Base-by-base conservation (phyloP, 2,888 invertebrate species). In the Meiosimyza decipiens region DNA sequence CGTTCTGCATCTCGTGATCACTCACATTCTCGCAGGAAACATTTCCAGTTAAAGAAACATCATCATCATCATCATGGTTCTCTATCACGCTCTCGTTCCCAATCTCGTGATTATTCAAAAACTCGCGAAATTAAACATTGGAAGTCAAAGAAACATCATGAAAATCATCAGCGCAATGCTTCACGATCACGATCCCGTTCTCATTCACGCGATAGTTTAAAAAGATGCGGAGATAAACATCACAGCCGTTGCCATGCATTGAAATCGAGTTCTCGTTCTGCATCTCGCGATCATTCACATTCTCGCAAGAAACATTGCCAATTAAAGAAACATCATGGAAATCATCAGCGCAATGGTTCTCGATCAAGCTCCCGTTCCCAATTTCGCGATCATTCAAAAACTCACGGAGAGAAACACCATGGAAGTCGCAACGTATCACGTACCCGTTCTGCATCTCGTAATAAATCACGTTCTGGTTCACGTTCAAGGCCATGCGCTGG, bases 121-220 rank as follows among this genome's bases (percentile, higher is more conserved):
- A 63, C 69, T 50, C 40, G 64, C 4, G 63, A 49, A 22, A 57
- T 52, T 6, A 63, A 60, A 16, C 66, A 71, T 51, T 28, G 28
- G 3, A 2, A 28, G 28, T 28, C 28, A 28, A 28, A 18, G 11
- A 51, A 59, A 60, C 73, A 71, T 49, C 52, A 57, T 69, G 40
- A 52, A 18, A 62, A 73, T 64, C 40, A 9, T 40, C 40, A 40
- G 9, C 40, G 40, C 9, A 7, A 1, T 7, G 40, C 9, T 2
- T 40, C 40, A 1, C 6, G 40, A 40, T 40, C 40, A 40, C 40
- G 40, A 1, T 40, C 40, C 9, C 40, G 40, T 7, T 40, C 40
- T 40, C 9, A 0, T 9, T 7, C 40, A 4, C 40, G 40, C 40
- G 40, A 40, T 40, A 6, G 4, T 64, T 28, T 22, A 22, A 16